Evolutionary conservation across 2,888 invertebrate genomes (phyloP), one percentile per base, ranked within the genome.

Genomic region (Metacarcinus magister): DNA sequence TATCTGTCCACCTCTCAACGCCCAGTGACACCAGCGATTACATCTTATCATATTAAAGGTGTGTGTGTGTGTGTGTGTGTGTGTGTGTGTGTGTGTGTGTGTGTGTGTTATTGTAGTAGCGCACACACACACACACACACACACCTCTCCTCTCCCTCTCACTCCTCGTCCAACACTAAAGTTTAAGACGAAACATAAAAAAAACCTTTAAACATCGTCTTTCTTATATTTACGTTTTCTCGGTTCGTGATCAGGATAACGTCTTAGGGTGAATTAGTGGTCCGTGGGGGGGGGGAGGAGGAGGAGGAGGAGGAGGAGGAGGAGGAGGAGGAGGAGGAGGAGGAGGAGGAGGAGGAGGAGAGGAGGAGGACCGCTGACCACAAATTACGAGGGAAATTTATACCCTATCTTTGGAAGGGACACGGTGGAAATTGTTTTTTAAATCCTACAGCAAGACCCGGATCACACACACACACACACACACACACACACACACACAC

Each of bases 391-490:
- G n/a, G 67, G 23, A n/a, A 67, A 67, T 67, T 67, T 67, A 67
- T 67, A 23, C 23, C 19, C n/a, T 16, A 67, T 67, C 67, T 67
- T 67, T 1, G 23, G 23, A n/a, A 16, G 19, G 67, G 67, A 67
- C 67, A 67, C n/a, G 19, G 67, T 67, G 67, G 67, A 67, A 67
- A 67, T 67, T 67, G 67, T 67, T 67, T 67, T 67, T 23, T n/a
- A 67, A 67, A 67, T 67, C 67, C 67, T 23, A 67, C 67, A 23
- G 4, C 67, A n/a, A 16, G 23, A 67, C 1, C 67, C 23, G n/a
- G 67, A 16, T 67, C 23, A 67, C 67, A 67, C 67, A 67, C 67
- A 16, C n/a, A 67, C 67, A 23, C 67, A 67, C 67, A 67, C 67
- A 67, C 67, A 16, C 19, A 67, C 23, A 67, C 67, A 67, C 7